Base-by-base conservation (phyloP, 1,140 invertebrate species). In the Magallana gigas region DNA sequence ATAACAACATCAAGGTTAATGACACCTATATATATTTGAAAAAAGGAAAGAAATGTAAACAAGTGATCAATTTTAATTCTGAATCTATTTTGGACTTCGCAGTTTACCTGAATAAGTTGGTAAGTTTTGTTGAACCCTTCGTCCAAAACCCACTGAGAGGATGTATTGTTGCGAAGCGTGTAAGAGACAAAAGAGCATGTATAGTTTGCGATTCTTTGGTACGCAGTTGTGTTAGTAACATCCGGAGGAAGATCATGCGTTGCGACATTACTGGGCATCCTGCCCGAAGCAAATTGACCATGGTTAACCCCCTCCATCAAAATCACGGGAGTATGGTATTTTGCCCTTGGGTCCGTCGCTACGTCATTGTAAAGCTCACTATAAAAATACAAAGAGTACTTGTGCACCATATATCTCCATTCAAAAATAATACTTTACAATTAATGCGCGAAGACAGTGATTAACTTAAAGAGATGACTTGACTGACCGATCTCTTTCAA, bases 211-310 rank as follows among this genome's bases (percentile, higher is more conserved):
- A 91, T 91, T 18, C 87, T 58, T 3, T 57, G 60, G 71, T 91
- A 83, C 3, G 91, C 90, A 16, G n/a, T 64, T 9, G 16, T 8
- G 23, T 88, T 58, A 8, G 71, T 85, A 14, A 89, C 87, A n/a
- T 91, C 91, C 16, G 90, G 83, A 14, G 60, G 64, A 8, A 91
- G 68, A 58, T 91, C 91, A 36, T 90, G 83, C 9, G 59, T 36
- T 18, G 18, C 48, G 23, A 89, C 88, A 29, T 76, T 29, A 16
- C 14, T n/a, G 4, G 91, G 91, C 88, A 92, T 90, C 6, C 59
- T 23, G 58, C 90, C 90, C 11, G 91, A 90, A n/a, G 90, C 89
- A 58, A 92, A 90, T 57, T 90, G 90, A 5, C 85, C 90, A 29
- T 92, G 91, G 57, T 88, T 90, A 18, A 90, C 83, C 3, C 90